Evolutionary conservation across 2,113 vertebrate genomes (phyloP), one percentile per base, ranked within the genome.

Genomic region (Nothocercus julius): DNA sequence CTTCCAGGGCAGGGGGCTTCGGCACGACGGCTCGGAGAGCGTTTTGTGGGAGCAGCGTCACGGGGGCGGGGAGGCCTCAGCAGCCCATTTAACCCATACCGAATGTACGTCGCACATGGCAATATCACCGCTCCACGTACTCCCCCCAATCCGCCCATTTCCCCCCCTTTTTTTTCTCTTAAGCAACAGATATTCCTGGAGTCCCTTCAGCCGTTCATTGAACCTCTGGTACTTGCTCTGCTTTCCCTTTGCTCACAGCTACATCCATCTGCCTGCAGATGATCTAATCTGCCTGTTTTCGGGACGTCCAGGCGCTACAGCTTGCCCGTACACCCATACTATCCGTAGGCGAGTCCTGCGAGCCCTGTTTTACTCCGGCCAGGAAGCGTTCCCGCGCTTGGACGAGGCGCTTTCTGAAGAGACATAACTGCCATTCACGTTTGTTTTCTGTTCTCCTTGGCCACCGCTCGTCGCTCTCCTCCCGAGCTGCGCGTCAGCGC

Each of bases 381-480:
- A 73, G 49, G 67, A 62, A 72, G 51, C n/a, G 0, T 64, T 90
- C 70, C 85, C 77, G 24, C 68, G 11, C 84, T 73, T 59, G 66
- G 17, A 4, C 51, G 0, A n/a, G 92, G 85, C 86, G 11, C 76
- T 93, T 85, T 84, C 85, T 56, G 5, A 24, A 5, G 63, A 85
- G 87, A 59, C 86, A 45, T 2, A 11, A 11, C 7, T 91, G 70
- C 90, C 89, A 84, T 89, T 94, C 89, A 80, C 40, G n/a, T 93
- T 86, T 90, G 67, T 96, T 97, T 94, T 95, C 91, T 93, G 94
- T 90, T 96, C 96, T 75, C 93, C 90, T 90, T 97, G 96, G 95
- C 95, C 66, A 81, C 91, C 38, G 81, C 87, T 92, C 30, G 6
- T 63, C 14, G 72, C 87, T 87, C 85, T 92, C 94, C 92, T 95